Evolutionary conservation across 2,888 invertebrate genomes (phyloP), one percentile per base, ranked within the genome.

Genomic region (Dascillus cervinus): DNA sequence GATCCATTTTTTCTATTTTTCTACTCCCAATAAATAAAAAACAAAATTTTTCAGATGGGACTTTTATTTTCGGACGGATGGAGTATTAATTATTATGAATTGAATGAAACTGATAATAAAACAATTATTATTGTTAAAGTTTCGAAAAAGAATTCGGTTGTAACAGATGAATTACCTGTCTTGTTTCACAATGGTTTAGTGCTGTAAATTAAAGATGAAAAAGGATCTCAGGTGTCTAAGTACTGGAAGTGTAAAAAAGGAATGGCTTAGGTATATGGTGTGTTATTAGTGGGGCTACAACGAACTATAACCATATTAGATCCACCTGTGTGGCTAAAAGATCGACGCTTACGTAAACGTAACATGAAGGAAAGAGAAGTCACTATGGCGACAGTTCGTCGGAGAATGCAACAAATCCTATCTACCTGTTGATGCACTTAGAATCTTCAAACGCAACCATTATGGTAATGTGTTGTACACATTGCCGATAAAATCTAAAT

Each of bases 351-450:
- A 17, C 8, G 8, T 17, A 17, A 17, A 6, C 17, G 17, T 17
- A 6, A 17, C 17, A 4, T 4, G 50, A 34, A 34, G 39, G 49
- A 58, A 30, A 43, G 44, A 52, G 57, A 56, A 31, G 45, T 46
- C 44, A 34, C 34, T 47, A 49, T 59, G 64, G 62, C 61, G 64
- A 62, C 64, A 56, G 50, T 43, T 43, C 50, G 64, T 57, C 64
- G 63, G 57, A 51, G 64, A 64, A 64, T 64, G 64, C 62, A 55
- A 57, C 56, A 58, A 61, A 60, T 61, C 58, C 54, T 53, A 55
- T 59, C 59, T 62, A 62, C 62, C 62, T 64, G 60, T 55, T 55
- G 47, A 39, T 49, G 37, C 34, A 34, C 41, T 51, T 38, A 37
- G 37, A 37, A 29, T 30, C n/a, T n/a, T n/a, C n/a, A n/a, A n/a